Base-by-base conservation (phyloP, 1,140 invertebrate genomes). In the Prorops nasuta region DNA sequence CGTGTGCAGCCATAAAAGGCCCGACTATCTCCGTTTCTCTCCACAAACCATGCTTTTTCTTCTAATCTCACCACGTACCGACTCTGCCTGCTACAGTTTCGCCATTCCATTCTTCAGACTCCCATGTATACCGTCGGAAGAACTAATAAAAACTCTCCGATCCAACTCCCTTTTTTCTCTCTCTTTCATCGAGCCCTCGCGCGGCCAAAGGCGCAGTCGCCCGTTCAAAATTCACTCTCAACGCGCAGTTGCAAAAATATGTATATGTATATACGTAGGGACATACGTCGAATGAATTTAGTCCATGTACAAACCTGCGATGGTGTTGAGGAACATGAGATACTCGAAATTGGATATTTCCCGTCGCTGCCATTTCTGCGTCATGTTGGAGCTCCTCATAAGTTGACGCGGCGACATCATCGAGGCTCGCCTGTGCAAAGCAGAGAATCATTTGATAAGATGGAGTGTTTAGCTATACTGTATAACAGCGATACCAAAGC, bases 291-390 rank as follows among this genome's bases (percentile, higher is more conserved):
- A n/a, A n/a, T n/a, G n/a, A n/a, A 21, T 3, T 16, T 20, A 18
- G 7, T 8, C 20, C 44, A 38, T 43, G 18, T 42, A 78, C 84
- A 83, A 72, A 94, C 92, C 96, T 46, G 97, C 96, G 60, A 99
- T 98, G 4, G 98, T 99, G 74, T 99, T 99, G 43, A 99, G 84
- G 80, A 98, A 99, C 96, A 99, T 99, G 53, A 99, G 83, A 77
- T 99, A 99, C 72, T 99, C 96, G 75, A 99, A 99, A 79, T 99
- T 99, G 37, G 95, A 97, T 57, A 99, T 98, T 77, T 99, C 97
- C 17, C 98, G 80, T 9, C 94, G 83, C 76, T 98, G 95, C 97
- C 97, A 99, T 78, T 98, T 98, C 78, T 97, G 93, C 3, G 94
- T 98, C 97, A 99, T 99, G 76, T 98, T 98, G 8, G 96, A 98